These are phyloP conservation scores for Paedocypris sp. DNA, from an alignment of 2,113 vertebrate genomes.

Conservation along the genomic window DNA sequence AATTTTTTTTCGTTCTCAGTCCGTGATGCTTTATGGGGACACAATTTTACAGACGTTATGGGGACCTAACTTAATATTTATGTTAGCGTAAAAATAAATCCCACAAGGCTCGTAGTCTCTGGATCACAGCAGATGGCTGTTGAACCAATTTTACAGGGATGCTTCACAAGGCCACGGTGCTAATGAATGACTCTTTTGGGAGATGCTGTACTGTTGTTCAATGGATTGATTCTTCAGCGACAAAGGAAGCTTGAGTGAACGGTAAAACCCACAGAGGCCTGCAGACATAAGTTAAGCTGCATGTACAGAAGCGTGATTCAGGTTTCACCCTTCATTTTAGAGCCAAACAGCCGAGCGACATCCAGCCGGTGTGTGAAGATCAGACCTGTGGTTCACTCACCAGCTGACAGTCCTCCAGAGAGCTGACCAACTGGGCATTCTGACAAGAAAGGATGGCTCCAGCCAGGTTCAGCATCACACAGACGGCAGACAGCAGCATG, in stretches of 20 bases:
- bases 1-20: no score
- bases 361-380: neutral
- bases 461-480: constrained; percentile 95
- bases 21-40: no score
- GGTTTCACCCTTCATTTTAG: no score
- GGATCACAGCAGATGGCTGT: neutral
- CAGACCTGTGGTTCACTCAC: constrained; percentile 62
- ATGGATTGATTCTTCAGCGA: constrained; percentile 5
- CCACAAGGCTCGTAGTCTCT: neutral
- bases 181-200: constrained; percentile 12
- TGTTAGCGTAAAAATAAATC: neutral
- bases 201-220: neutral
- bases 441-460: constrained; percentile 97
- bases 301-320: no score
- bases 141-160: constrained; percentile 1
- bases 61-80: neutral
- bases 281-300: no score
- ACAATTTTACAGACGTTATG: neutral
- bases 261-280: neutral
- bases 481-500: constrained; percentile 95
- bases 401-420: constrained; percentile 91
- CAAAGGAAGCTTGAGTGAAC: neutral
- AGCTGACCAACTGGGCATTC: constrained; percentile 91
- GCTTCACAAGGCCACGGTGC: neutral
- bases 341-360: neutral